Percentiles rank a stretch among this genome's conserved stretches.
These are phyloP conservation scores for Gorsachius magnificus DNA, from an alignment of 2,797 vertebrate genomes.

Conservation along the genomic window DNA sequence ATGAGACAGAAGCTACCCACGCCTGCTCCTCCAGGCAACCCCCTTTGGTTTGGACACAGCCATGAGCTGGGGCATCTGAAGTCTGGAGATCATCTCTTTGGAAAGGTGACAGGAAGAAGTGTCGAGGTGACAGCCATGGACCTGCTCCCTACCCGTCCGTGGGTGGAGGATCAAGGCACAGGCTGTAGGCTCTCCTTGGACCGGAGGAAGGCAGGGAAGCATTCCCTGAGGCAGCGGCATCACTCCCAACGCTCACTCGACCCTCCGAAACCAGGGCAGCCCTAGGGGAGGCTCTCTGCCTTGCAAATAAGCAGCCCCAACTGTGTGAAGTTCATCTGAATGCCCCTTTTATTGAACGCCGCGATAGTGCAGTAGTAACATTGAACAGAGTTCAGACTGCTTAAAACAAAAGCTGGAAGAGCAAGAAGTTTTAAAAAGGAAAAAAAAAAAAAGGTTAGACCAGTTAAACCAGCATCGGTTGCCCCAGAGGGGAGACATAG, in stretches of 20 bases:
- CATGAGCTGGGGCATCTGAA: accelerated
- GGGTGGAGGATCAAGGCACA: accelerated
- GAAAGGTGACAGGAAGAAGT: neutral
- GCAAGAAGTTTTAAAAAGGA: conserved; percentile 5
- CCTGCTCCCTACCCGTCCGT: accelerated
- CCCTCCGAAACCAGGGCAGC: neutral
- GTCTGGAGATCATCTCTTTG: neutral
- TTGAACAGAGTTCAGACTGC: conserved; percentile 66
- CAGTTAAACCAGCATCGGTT: conserved; percentile 14
- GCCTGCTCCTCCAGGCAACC: accelerated
- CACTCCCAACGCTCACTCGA: accelerated
- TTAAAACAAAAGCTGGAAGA: conserved; percentile 68
- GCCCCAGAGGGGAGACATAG: neutral
- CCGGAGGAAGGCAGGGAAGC: neutral
- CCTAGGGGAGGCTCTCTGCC: neutral
- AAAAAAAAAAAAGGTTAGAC: conserved; percentile 5
- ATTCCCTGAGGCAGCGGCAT: accelerated
- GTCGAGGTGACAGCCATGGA: neutral
- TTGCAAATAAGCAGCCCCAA: conserved; percentile 44
- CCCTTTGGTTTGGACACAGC: neutral
- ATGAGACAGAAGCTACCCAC: accelerated
- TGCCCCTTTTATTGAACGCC: conserved; percentile 71
- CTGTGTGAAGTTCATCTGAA: conserved; percentile 38
- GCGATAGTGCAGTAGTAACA: conserved; percentile 65
- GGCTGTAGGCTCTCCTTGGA: neutral